Evolutionary conservation across 2,888 invertebrate species (phyloP).

Genomic region (Agriopis aurantiaria): DNA sequence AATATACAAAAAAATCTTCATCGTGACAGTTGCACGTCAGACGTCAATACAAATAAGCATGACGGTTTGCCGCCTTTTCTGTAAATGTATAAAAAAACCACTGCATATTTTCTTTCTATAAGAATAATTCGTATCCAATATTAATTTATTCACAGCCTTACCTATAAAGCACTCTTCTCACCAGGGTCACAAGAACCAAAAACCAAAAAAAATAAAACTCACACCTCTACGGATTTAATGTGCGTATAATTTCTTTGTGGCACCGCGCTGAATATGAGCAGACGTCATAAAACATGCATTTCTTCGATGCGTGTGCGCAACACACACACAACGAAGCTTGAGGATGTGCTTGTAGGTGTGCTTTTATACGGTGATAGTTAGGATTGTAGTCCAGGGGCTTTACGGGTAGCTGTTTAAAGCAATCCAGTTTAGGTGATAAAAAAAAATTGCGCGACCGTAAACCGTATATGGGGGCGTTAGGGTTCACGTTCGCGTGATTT

Average conservation of each 20-base stretch:
- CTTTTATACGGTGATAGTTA: slow-evolving; percentile 41
- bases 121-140: slow-evolving; percentile 15
- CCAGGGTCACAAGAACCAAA: slow-evolving; percentile 52
- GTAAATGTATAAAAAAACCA: too few species aligned
- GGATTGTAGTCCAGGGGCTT: slow-evolving; percentile 25
- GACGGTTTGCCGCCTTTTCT: too few species aligned
- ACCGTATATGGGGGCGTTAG: too few species aligned
- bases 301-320: slow-evolving; percentile 76
- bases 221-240: slow-evolving; percentile 84
- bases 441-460: too few species aligned
- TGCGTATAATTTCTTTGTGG: slow-evolving; percentile 87
- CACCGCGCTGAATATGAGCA: slow-evolving; percentile 85
- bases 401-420: too few species aligned
- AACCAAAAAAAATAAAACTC: slow-evolving; percentile 61
- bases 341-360: slow-evolving; percentile 33
- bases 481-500: too few species aligned
- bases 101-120: slow-evolving; percentile 5
- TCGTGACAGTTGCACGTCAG: too few species aligned
- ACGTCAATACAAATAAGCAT: too few species aligned
- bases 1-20: too few species aligned
- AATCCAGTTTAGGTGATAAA: too few species aligned
- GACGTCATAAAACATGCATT: slow-evolving; percentile 87
- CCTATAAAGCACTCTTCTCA: slow-evolving; percentile 32
- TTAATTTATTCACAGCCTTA: slow-evolving; percentile 36
- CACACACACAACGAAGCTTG: slow-evolving; percentile 43